Base-by-base conservation (phyloP, 2,797 vertebrate genomes). In the Mus spretus region DNA sequence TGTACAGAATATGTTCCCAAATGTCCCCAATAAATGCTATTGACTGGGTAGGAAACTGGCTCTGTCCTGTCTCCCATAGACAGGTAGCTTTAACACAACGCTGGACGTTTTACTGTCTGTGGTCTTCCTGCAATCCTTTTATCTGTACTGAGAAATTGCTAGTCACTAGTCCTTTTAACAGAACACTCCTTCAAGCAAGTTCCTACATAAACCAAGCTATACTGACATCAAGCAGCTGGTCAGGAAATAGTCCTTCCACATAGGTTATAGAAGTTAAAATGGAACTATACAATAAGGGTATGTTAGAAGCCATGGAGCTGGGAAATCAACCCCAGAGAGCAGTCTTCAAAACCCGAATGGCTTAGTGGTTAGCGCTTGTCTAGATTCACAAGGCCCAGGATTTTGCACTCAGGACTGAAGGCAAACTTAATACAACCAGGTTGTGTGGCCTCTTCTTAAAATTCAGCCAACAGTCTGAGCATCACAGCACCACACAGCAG, bases 191-290 rank as follows among this genome's bases (percentile, higher is more conserved):
- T 75, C n/a, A 55, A 59, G 1, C 13, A 13, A 82, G 24, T 75
- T 47, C 75, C 47, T 78, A 34, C 19, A 22, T 65, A 77, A 94
- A 75, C 47, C 40, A 90, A 93, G 26, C 11, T 31, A 8, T 24
- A 44, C 77, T 4, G 14, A 86, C 28, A 90, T 19, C 79, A 89
- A 81, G 67, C 8, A 77, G 14, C 63, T 87, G 50, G n/a, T 70
- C n/a, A 67, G 79, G 65, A 87, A 78, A 55, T 79, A 96, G 47
- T 31, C 63, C 55, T 82, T 88, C 70, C 75, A 86, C 74, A 37
- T 13, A 47, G 9, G 65, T 17, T 72, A 63, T 78, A 81, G 87
- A 87, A 26, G 47, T 37, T 22, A 53, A 96, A 86, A 77, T 63
- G 57, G 14, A 80, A 31, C n/a, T 2, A 72, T 0, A 0, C 9